Conservation (phyloP, 2,113 vertebrate genomes). For the Chaetorhynchus papuensis region DNA sequence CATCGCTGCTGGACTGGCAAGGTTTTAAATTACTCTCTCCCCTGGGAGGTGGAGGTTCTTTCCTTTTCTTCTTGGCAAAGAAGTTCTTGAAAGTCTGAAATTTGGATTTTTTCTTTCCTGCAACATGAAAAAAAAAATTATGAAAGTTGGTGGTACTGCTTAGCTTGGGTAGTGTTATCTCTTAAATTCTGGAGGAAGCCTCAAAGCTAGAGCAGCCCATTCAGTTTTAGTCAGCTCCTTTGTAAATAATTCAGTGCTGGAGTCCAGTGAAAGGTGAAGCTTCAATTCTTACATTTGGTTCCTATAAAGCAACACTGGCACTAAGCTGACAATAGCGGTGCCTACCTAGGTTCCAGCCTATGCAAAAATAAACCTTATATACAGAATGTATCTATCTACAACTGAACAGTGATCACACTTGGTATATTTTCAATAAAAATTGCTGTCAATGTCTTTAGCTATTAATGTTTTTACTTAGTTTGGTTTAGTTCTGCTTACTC, state of each 20-base stretch:
- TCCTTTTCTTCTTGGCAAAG: conserved; percentile 90
- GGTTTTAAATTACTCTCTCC: conserved; percentile 68
- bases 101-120: conserved; percentile 92
- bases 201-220: neutral
- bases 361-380: neutral
- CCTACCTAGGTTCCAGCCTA: neutral
- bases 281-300: neutral
- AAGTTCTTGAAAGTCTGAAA: conserved; percentile 90
- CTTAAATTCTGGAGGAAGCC: neutral
- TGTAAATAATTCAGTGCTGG: conserved; percentile 39
- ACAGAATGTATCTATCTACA: neutral
- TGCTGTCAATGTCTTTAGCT: neutral
- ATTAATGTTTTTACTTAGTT: neutral
- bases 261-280: conserved; percentile 38
- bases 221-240: neutral
- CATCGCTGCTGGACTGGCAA: conserved; percentile 79
- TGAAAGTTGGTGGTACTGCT: neutral
- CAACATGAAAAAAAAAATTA: neutral
- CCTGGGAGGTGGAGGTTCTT: conserved; percentile 57
- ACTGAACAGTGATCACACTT: neutral
- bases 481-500: neutral
- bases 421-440: neutral
- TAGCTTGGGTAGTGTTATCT: neutral
- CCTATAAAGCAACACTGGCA: neutral
- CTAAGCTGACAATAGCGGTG: neutral